A percentile compares a stretch with the other conserved stretches of the same genome.
These are phyloP conservation scores for Punctoribates punctum DNA, from an alignment of 2,888 invertebrate species.

Conservation along the genomic window DNA sequence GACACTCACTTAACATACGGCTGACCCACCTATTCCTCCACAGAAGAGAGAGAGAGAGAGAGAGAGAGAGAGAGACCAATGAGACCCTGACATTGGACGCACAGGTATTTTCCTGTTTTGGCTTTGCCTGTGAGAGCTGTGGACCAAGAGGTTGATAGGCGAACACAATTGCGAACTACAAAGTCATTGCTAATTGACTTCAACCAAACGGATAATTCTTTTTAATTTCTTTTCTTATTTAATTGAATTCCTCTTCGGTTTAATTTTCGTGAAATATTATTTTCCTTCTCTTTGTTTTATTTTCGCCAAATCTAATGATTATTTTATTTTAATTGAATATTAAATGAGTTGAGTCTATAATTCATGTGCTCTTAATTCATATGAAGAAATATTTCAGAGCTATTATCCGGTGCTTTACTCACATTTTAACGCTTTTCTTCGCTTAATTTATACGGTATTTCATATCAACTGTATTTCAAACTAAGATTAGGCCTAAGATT, in stretches of 20 bases:
- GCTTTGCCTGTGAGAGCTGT: neutral
- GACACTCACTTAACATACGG: neutral
- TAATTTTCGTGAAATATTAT: no score
- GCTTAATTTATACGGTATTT: neutral
- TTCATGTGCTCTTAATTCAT: neutral
- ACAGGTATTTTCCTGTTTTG: constrained; percentile 11
- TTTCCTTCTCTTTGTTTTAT: no score
- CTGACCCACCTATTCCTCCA: constrained; percentile 14
- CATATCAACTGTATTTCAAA: neutral
- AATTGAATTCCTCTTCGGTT: no score
- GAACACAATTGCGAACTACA: no score
- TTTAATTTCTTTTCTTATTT: no score
- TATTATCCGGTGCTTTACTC: constrained; percentile 12
- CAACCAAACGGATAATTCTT: no score
- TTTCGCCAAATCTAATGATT: no score
- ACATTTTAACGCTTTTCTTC: neutral
- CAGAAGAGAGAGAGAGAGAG: no score
- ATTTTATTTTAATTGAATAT: neutral
- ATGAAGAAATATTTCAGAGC: neutral
- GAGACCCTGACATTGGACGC: neutral
- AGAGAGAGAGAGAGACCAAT: no score
- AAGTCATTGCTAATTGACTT: no score
- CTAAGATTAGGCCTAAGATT: neutral
- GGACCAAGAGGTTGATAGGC: no score
- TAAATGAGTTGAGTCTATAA: neutral